Evolutionary conservation across 2,113 vertebrate species (phyloP).

Genomic region (Apistogramma diplotaenia): DNA sequence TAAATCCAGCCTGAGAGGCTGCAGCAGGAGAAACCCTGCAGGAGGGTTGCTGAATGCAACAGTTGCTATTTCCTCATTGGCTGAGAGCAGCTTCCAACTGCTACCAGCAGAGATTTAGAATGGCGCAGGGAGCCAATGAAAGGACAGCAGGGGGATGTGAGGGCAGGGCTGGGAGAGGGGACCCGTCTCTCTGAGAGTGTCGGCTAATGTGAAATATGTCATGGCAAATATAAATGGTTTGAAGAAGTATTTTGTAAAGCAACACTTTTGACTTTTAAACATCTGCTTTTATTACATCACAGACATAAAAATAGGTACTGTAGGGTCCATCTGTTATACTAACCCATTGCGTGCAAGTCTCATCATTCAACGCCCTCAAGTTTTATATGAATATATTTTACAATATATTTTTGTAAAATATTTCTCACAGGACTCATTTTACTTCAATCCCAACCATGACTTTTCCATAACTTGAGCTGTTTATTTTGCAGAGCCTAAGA

Average conservation of each 20-base stretch:
- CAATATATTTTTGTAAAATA: no score
- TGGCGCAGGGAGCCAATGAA: constrained; percentile 30
- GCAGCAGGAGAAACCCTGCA: constrained; percentile 16
- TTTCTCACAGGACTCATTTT: background rate
- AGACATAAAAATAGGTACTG: background rate
- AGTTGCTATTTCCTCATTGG: constrained; percentile 64
- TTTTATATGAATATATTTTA: background rate
- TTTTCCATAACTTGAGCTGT: background rate
- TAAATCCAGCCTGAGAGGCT: background rate
- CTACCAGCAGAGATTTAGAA: background rate
- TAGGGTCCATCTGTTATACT: background rate
- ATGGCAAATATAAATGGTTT: background rate
- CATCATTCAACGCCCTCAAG: background rate
- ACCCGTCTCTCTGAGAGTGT: background rate
- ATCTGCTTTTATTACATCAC: background rate
- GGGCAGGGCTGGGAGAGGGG: background rate
- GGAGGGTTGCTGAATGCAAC: constrained; percentile 46
- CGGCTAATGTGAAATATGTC: constrained; percentile 27
- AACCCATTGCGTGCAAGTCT: background rate
- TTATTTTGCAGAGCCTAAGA: background rate
- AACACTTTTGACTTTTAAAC: background rate
- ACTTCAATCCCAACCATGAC: background rate
- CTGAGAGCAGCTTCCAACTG: constrained; percentile 11
- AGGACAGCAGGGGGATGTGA: background rate
- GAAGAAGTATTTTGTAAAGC: background rate